Evolutionary conservation across 2,888 invertebrate species (phyloP).

Genomic region (Caenorhabditis sp.): DNA sequence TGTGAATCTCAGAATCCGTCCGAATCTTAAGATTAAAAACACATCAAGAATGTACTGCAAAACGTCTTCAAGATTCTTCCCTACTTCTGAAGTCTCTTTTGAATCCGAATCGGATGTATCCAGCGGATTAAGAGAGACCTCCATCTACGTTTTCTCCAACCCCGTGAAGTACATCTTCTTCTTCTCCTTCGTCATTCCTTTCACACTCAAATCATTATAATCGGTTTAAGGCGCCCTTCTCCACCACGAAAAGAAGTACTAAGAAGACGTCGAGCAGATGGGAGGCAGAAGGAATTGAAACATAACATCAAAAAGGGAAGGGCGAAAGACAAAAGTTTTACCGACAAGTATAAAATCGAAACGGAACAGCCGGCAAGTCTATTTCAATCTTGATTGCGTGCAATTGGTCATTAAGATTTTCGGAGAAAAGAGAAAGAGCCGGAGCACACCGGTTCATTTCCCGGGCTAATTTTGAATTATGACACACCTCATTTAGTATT

Average conservation of each 20-base stretch:
- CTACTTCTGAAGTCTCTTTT: constrained; percentile 3
- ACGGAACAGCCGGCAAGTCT: constrained; percentile 12
- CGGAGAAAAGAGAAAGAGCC: background rate
- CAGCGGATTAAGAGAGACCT: background rate
- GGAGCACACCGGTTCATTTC: background rate
- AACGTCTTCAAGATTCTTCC: background rate
- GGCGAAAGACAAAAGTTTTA: constrained; percentile 27
- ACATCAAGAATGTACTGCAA: background rate
- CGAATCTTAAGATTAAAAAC: background rate
- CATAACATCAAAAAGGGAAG: constrained; percentile 44
- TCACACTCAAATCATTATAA: constrained; percentile 42
- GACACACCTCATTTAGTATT: constrained; percentile 56
- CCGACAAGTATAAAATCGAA: background rate
- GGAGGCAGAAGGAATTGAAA: constrained; percentile 17
- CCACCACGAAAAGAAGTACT: background rate
- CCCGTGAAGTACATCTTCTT: constrained; percentile 23
- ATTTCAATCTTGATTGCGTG: constrained; percentile 54
- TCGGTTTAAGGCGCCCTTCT: constrained; percentile 49
- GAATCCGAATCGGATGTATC: constrained; percentile 50
- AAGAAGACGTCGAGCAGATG: constrained; percentile 50
- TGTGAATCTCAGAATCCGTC: background rate
- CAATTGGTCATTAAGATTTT: constrained; percentile 47
- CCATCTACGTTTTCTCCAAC: constrained; percentile 23
- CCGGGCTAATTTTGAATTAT: constrained; percentile 37
- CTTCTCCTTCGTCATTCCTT: background rate